Percentiles rank a stretch among this genome's conserved stretches.
Conservation (phyloP, 2,888 invertebrate genomes). For the Parasteatoda lunata region DNA sequence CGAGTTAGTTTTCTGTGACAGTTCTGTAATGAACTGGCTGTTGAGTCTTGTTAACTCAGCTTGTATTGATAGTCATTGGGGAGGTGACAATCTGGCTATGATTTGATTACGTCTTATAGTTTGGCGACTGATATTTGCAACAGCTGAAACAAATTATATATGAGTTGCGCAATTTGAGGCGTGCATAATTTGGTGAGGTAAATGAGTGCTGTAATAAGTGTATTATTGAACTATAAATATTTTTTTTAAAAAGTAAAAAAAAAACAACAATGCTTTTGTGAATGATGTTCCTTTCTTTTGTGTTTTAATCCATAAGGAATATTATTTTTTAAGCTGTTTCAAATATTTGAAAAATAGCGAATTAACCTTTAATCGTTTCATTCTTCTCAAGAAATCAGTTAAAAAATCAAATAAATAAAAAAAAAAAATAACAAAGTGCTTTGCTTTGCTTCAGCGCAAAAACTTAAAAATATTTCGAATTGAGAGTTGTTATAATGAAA, state of each 20-base stretch:
- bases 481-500: too few species aligned
- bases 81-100: not conserved
- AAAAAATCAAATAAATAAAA: too few species aligned
- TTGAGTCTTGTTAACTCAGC: slow-evolving; percentile 23
- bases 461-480: too few species aligned
- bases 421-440: too few species aligned
- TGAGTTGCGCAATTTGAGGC: not conserved
- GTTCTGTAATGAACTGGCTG: slow-evolving; percentile 13
- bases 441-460: too few species aligned
- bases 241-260: not conserved
- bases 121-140: not conserved
- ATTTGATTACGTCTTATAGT: not conserved
- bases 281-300: too few species aligned
- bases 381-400: too few species aligned
- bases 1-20: slow-evolving; percentile 31
- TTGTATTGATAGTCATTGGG: not conserved
- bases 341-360: too few species aligned
- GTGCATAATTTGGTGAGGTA: not conserved
- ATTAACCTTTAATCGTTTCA: too few species aligned
- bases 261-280: not conserved
- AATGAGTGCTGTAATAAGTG: not conserved
- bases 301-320: too few species aligned
- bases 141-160: not conserved
- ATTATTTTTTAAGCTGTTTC: too few species aligned
- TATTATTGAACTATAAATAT: not conserved